phyloP scores from a whole-genome alignment of 2,797 vertebrate genomes.

The Macropodus opercularis region DNA sequence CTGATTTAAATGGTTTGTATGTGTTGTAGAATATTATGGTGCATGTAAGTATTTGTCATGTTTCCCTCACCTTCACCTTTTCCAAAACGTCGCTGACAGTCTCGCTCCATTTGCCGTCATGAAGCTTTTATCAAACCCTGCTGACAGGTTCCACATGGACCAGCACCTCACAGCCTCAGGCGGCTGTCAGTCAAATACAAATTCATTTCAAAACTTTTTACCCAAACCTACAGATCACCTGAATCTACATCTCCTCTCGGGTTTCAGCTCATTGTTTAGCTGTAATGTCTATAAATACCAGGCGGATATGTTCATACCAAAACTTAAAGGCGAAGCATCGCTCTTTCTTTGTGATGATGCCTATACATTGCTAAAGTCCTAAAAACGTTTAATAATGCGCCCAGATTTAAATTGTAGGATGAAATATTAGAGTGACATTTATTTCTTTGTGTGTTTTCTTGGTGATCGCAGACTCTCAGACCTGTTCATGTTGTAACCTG shows the following conservation, averaged over 20 bases:
- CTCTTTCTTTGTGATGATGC: too few species aligned
- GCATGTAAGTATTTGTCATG: not conserved
- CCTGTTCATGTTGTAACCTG: conserved; percentile 40
- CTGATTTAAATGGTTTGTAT: not conserved
- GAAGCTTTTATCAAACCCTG: conserved; percentile 29
- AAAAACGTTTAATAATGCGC: too few species aligned
- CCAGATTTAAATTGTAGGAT: too few species aligned
- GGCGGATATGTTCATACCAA: not conserved
- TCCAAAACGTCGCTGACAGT: not conserved
- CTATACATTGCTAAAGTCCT: too few species aligned
- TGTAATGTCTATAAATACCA: not conserved
- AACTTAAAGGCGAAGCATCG: too few species aligned
- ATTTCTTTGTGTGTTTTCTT: conserved; percentile 7
- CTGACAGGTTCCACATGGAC: not conserved
- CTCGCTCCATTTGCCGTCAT: not conserved
- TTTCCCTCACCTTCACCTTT: conserved; percentile 4
- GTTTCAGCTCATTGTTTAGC: not conserved
- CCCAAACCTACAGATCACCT: not conserved
- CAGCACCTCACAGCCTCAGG: not conserved
- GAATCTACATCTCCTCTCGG: not conserved
- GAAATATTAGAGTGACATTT: too few species aligned
- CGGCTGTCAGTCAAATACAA: conserved; percentile 40
- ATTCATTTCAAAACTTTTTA: conserved; percentile 20
- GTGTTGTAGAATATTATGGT: not conserved
- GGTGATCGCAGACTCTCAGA: conserved; percentile 14